Evolutionary conservation across 92 coral and sea anemone species (phyloP).

Genomic region (Paramuricea clavata): DNA sequence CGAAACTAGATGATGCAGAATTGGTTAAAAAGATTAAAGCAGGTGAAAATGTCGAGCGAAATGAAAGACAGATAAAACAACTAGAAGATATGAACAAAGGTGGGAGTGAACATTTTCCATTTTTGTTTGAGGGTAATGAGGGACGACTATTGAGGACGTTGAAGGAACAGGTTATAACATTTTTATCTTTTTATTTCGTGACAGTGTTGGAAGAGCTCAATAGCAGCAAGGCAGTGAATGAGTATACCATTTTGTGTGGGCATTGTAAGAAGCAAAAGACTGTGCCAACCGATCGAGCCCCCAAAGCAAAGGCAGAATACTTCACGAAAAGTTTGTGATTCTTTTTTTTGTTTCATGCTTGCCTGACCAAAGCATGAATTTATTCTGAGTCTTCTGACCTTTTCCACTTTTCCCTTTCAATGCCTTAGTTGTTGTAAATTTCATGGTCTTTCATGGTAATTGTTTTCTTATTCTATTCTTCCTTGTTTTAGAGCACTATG

Average conservation of each 20-base stretch:
- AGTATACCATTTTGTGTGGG: constrained; percentile 47
- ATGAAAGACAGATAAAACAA: constrained; percentile 56
- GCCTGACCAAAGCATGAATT: no score
- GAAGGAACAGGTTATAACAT: no score
- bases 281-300: constrained; percentile 65
- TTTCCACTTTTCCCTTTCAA: not conserved
- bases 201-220: constrained; percentile 17
- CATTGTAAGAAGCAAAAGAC: constrained; percentile 40
- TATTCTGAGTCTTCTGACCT: not conserved
- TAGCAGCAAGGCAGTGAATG: constrained; percentile 56
- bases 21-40: constrained; percentile 56
- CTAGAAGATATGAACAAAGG: constrained; percentile 63
- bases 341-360: not conserved
- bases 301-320: constrained; percentile 57
- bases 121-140: no score
- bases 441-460: no score
- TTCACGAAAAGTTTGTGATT: constrained; percentile 60
- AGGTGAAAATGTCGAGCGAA: constrained; percentile 64
- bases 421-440: no score
- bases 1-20: constrained; percentile 49
- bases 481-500: constrained; percentile 61
- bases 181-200: no score
- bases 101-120: not conserved
- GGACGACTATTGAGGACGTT: no score
- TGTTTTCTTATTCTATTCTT: not conserved